Conservation (phyloP, 92 coral and sea anemone genomes). For the Palythoa grandiflora region DNA sequence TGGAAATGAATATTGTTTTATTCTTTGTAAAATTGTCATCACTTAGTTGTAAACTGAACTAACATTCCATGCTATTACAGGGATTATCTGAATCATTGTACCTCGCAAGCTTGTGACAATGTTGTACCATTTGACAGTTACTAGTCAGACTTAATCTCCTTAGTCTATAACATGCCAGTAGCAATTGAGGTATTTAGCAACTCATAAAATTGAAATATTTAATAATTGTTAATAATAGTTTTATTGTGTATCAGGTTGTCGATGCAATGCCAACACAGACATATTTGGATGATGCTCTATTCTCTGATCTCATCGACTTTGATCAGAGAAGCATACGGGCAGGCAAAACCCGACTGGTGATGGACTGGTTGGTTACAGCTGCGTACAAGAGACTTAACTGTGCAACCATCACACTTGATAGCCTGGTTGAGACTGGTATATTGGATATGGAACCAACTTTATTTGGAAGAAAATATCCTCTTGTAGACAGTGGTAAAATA, state of each 20-base stretch:
- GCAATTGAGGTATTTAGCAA: too few relatives aligned
- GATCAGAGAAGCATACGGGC: slow-evolving; percentile 48
- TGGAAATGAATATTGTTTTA: too few relatives aligned
- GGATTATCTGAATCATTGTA: too few relatives aligned
- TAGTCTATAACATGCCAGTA: too few relatives aligned
- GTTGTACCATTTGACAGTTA: too few relatives aligned
- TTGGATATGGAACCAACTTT: slow-evolving; percentile 50
- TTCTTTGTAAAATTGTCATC: too few relatives aligned
- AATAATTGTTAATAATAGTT: too few relatives aligned
- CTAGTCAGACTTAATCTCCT: too few relatives aligned
- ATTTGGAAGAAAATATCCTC: slow-evolving; percentile 59
- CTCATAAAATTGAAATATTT: too few relatives aligned
- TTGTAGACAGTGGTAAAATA: slow-evolving; percentile 68
- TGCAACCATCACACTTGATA: slow-evolving; percentile 64
- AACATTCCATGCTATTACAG: too few relatives aligned
- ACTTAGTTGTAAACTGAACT: too few relatives aligned
- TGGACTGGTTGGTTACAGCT: slow-evolving; percentile 67
- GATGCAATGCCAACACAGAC: slow-evolving; percentile 71
- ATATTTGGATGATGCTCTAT: slow-evolving; percentile 73
- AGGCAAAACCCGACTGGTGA: slow-evolving; percentile 52
- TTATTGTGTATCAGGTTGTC: slow-evolving; percentile 53
- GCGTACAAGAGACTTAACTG: slow-evolving; percentile 59
- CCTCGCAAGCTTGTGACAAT: too few relatives aligned
- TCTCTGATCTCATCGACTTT: slow-evolving; percentile 69
- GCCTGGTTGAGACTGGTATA: slow-evolving; percentile 75